These are phyloP conservation scores for Biston betularia DNA, from an alignment of 2,888 invertebrate species.

Conservation along the genomic window DNA sequence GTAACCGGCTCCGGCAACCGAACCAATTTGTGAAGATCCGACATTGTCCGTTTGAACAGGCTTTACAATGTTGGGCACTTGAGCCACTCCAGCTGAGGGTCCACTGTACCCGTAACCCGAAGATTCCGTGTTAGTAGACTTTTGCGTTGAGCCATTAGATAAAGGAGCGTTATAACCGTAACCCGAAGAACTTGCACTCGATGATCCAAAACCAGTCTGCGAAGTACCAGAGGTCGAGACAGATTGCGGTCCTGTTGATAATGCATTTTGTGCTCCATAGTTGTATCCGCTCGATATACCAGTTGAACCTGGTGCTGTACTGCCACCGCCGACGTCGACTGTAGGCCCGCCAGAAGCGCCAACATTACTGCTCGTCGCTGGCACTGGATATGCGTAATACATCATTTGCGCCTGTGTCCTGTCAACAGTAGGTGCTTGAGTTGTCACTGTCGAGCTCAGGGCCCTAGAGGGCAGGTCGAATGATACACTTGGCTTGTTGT, in stretches of 20 bases:
- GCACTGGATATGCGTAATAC: slow-evolving; percentile 78
- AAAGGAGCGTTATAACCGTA: slow-evolving; percentile 47
- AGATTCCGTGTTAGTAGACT: slow-evolving; percentile 2
- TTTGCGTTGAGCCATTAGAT: slow-evolving; percentile 5
- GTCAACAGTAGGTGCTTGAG: slow-evolving; percentile 74
- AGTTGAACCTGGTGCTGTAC: slow-evolving; percentile 30
- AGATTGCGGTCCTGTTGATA: slow-evolving; percentile 34
- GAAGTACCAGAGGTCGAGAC: slow-evolving; percentile 21
- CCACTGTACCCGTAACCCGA: slow-evolving; percentile 12
- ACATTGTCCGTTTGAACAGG: slow-evolving; percentile 25
- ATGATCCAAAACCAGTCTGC: slow-evolving; percentile 29
- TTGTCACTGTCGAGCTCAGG: slow-evolving; percentile 57
- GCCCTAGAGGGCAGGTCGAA: slow-evolving; percentile 72
- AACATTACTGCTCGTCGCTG: slow-evolving; percentile 54
- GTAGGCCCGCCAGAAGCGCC: slow-evolving; percentile 55
- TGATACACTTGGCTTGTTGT: slow-evolving; percentile 72
- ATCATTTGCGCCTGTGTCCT: slow-evolving; percentile 74
- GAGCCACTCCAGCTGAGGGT: slow-evolving; percentile 14
- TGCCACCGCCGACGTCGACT: slow-evolving; percentile 35
- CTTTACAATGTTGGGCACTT: slow-evolving; percentile 21
- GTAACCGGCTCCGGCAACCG: slow-evolving; percentile 38
- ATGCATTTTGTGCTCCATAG: slow-evolving; percentile 49
- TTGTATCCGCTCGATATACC: slow-evolving; percentile 51
- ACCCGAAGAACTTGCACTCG: slow-evolving; percentile 43
- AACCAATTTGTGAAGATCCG: slow-evolving; percentile 31